Conservation (phyloP, 2,888 invertebrate genomes). For the Pammene aurita region DNA sequence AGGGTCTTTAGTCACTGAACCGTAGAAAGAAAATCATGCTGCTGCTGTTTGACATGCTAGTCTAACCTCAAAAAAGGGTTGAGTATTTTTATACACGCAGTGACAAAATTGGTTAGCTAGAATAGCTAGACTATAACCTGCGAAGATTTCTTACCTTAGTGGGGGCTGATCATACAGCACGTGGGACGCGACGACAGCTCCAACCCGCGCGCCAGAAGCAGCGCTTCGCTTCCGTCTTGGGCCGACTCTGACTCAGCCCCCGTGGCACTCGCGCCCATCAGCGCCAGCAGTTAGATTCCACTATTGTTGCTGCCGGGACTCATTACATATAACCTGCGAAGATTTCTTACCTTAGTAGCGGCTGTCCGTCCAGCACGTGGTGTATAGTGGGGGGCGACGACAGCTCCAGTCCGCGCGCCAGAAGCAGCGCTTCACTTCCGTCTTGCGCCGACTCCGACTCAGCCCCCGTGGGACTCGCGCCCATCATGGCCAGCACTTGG, state of each 20-base stretch:
- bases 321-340: no score
- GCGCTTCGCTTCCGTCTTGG: constrained; percentile 84
- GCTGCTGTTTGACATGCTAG: no score
- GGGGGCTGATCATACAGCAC: constrained; percentile 91
- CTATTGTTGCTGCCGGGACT: constrained; percentile 59
- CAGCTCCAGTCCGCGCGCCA: constrained; percentile 95
- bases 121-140: no score
- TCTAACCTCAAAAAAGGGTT: no score
- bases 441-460: constrained; percentile 57
- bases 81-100: no score
- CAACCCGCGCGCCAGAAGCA: constrained; percentile 93
- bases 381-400: constrained; percentile 93
- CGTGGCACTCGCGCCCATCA: constrained; percentile 52
- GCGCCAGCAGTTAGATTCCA: constrained; percentile 65
- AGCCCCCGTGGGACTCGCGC: constrained; percentile 51
- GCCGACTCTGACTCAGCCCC: constrained; percentile 53
- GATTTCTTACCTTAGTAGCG: constrained; percentile 65
- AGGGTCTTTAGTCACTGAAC: no score
- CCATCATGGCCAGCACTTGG: constrained; percentile 60
- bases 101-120: no score
- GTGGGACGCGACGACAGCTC: constrained; percentile 94
- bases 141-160: constrained; percentile 59
- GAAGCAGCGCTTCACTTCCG: constrained; percentile 86
- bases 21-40: no score
- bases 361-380: constrained; percentile 94